Percentiles rank a stretch among this genome's conserved stretches.
Conservation (phyloP, 1,140 invertebrate species). For the Adoxophyes honmai region DNA sequence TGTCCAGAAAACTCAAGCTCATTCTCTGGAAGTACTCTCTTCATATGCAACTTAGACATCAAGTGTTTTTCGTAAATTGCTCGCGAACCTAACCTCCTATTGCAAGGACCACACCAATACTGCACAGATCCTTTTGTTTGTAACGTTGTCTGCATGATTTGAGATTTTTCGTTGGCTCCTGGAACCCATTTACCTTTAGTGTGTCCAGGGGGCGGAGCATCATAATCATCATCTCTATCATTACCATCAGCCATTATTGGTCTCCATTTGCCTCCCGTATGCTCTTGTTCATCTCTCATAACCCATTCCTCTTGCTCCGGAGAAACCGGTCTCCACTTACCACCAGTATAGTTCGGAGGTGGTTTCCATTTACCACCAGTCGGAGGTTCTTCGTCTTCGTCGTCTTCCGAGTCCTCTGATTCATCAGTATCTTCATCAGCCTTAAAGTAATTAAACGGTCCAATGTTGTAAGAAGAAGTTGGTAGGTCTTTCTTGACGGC, state of each 20-base stretch:
- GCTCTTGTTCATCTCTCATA: conserved; percentile 61
- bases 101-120: conserved; percentile 89
- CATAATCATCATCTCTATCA: conserved; percentile 67
- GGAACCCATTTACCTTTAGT: conserved; percentile 89
- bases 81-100: conserved; percentile 84
- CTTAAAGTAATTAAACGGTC: conserved; percentile 73
- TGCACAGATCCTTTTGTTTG: conserved; percentile 77
- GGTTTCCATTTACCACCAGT: conserved; percentile 84
- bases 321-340: conserved; percentile 81
- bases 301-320: conserved; percentile 67
- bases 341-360: conserved; percentile 82
- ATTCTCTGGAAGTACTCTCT: conserved; percentile 82
- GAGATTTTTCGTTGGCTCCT: conserved; percentile 77
- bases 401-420: conserved; percentile 76
- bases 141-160: conserved; percentile 72
- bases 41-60: conserved; percentile 84
- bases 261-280: conserved; percentile 73
- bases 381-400: conserved; percentile 79
- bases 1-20: conserved; percentile 79
- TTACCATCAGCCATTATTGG: conserved; percentile 49
- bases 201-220: conserved; percentile 81
- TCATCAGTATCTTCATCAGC: conserved; percentile 77
- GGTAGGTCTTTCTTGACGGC: conserved; percentile 73
- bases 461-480: conserved; percentile 56
- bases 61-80: conserved; percentile 86